Evolutionary conservation across 2,888 invertebrate genomes (phyloP), one percentile per base, ranked within the genome.

Genomic region (Abrostola triplasia): DNA sequence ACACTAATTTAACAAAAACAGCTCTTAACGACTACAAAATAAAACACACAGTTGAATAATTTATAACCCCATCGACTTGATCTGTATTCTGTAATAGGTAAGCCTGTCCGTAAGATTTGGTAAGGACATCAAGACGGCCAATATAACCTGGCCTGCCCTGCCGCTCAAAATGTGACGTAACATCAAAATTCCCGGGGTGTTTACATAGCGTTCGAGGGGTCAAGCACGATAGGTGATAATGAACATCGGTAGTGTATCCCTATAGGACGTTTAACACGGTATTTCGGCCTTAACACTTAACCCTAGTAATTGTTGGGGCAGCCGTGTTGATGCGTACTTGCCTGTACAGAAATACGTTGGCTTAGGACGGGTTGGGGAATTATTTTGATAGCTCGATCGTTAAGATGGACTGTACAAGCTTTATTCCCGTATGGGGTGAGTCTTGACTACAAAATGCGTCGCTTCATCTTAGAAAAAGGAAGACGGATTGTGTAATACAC

Each of bases 241-340:
- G 86, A 86, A 86, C 84, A 81, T 84, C 73, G 74, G 79, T 80
- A 79, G 84, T 84, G 84, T 84, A 85, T 88, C 91, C 93, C 90
- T 75, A 53, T 76, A 88, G 90, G 90, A 84, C 90, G 84, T 89
- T 92, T 91, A 91, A 92, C 93, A 90, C 84, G 84, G 88, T 88
- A 88, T 92, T 90, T 82, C 88, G 91, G 88, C 85, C 88, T 92
- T 86, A 88, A 88, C 87, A 88, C 86, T 91, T 87, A 90, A 89
- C 88, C 91, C 85, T 67, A 84, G 91, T 93, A 93, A 94, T 93
- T 93, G 92, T 88, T 84, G 82, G 88, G 92, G 90, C 86, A 84
- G 88, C 84, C 84, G 49, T 52, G 74, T 87, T 86, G 84, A 84
- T 87, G 86, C 83, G 83, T 86, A 77, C 76, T 85, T 78, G 59